Evolutionary conservation across 2,888 invertebrate species (phyloP), one percentile per base, ranked within the genome.

Genomic region (Esperia sulphurella): DNA sequence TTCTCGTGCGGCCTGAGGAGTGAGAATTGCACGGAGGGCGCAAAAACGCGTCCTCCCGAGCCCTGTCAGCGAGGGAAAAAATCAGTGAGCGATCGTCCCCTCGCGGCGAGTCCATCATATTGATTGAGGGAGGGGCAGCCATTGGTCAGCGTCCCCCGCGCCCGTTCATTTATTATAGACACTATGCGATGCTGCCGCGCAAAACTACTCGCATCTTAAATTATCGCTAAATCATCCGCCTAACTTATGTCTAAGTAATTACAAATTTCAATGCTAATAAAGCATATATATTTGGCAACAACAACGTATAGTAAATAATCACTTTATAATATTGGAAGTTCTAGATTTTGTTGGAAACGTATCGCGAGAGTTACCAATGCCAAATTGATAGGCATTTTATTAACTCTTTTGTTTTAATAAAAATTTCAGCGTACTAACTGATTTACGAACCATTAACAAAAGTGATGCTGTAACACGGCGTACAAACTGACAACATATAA

Each of bases 81-180:
- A 89, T 89, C 88, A 87, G 89, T 89, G 89, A 89, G 87, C 89
- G 89, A 89, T 88, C 87, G 89, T 85, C 90, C 90, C 89, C 89
- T 88, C 88, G 88, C 86, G 85, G 77, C 76, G 84, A 90, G 89
- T 90, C 90, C 90, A 90, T 90, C 90, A 90, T 90, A 90, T 90
- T 90, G 90, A 90, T 90, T 90, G 90, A 90, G 90, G 90, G 90
- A 85, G 88, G 89, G 84, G 83, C 86, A 79, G 80, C 86, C 86
- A 84, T 83, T 87, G 90, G 88, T 87, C 89, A 88, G 84, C 86
- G 76, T 82, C 83, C 84, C 79, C 86, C 83, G 81, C 83, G 80
- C 81, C 82, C 83, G 81, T 88, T 90, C 91, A 90, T 91, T 90
- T 90, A 90, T 90, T 90, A 90, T 90, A 90, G 88, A 90, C 89